Evolutionary conservation across 2,888 invertebrate genomes (phyloP).

Genomic region (Synanthedon myopaeformis): DNA sequence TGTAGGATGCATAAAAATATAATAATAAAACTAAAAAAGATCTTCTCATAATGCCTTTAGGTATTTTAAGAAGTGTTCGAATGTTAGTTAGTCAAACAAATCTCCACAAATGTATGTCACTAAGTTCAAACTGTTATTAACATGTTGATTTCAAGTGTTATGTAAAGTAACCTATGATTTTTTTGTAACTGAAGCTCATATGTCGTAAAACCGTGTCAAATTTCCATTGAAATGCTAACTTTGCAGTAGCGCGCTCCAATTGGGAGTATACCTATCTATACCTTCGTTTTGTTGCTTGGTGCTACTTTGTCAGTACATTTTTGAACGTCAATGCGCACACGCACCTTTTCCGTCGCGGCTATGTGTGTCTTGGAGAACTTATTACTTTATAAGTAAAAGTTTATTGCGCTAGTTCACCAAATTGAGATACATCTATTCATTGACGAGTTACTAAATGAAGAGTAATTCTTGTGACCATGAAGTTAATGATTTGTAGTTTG

Average conservation of each 20-base stretch:
- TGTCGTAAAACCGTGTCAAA: not conserved
- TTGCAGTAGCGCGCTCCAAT: not conserved
- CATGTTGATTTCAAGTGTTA: not conserved
- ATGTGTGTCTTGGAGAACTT: not conserved
- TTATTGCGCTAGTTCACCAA: not conserved
- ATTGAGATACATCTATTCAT: not conserved
- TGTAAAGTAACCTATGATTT: not conserved
- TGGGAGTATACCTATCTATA: not conserved
- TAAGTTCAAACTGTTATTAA: not conserved
- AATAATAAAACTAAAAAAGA: too few species aligned
- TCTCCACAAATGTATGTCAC: too few species aligned
- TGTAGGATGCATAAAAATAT: too few species aligned
- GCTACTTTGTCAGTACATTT: not conserved
- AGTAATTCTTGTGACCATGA: conserved; percentile 26
- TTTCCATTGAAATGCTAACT: not conserved
- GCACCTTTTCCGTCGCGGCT: not conserved
- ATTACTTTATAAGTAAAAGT: not conserved
- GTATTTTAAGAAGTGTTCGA: too few species aligned
- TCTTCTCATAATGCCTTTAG: too few species aligned
- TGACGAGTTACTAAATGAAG: not conserved
- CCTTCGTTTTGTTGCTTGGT: not conserved
- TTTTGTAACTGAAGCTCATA: not conserved
- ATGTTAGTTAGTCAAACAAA: too few species aligned
- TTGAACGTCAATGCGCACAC: not conserved
- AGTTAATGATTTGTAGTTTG: conserved; percentile 39